phyloP scores from a whole-genome alignment of 1,140 invertebrate species.

The Pygmarrhopalites habei region DNA sequence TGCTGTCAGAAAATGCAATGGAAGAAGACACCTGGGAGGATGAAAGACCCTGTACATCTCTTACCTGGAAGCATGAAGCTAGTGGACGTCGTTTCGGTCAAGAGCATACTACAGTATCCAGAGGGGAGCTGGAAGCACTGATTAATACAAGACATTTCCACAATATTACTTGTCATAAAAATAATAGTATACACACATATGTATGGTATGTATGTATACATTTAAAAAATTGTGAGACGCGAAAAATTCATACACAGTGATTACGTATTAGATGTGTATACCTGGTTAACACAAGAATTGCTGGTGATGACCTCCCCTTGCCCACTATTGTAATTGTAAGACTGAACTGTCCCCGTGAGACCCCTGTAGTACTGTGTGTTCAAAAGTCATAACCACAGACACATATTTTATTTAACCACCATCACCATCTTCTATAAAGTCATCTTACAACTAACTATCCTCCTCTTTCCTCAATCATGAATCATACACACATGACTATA shows the following conservation, averaged over 20 bases:
- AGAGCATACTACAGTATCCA: conserved; percentile 27
- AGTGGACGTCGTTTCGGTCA: conserved; percentile 28
- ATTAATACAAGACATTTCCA: conserved; percentile 2
- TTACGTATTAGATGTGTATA: too few relatives aligned
- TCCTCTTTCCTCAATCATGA: too few relatives aligned
- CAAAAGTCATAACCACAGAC: too few relatives aligned
- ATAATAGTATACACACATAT: too few relatives aligned
- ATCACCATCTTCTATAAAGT: too few relatives aligned
- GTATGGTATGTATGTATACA: too few relatives aligned
- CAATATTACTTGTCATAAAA: too few relatives aligned
- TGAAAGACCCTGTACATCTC: conserved; percentile 1
- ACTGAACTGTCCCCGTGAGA: conserved; percentile 11
- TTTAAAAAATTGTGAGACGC: too few relatives aligned
- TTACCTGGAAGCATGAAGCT: conserved; percentile 28
- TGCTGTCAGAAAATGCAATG: not conserved
- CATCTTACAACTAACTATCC: too few relatives aligned
- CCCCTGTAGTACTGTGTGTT: conserved; percentile 29
- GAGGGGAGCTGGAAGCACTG: conserved; percentile 14
- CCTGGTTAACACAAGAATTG: not conserved
- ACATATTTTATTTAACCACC: too few relatives aligned
- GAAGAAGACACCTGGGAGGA: conserved; percentile 6
- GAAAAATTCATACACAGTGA: too few relatives aligned
- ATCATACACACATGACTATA: too few relatives aligned
- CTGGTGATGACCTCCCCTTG: conserved; percentile 16
- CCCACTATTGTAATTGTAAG: conserved; percentile 24